Conservation (phyloP, 2,113 vertebrate species). For the Tyto alba region DNA sequence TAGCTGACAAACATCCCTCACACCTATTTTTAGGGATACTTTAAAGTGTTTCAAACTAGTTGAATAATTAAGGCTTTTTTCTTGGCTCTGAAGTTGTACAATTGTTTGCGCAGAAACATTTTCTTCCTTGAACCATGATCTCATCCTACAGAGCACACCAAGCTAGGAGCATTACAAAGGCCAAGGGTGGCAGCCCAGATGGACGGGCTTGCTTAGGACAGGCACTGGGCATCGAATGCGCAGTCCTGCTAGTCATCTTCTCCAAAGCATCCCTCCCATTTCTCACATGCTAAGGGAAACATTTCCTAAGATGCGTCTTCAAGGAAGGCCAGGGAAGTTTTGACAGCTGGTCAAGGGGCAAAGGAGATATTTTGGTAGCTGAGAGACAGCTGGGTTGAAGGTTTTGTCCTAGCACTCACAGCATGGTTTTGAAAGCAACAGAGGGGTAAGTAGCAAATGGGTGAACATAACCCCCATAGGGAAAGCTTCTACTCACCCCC, state of each 20-base stretch:
- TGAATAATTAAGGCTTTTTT: slow-evolving; percentile 45
- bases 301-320: background rate
- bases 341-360: slow-evolving; percentile 42
- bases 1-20: slow-evolving; percentile 40
- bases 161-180: background rate
- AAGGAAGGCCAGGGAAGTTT: slow-evolving; percentile 5
- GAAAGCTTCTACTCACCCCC: background rate
- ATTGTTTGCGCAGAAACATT: background rate
- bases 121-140: background rate
- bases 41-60: slow-evolving; percentile 45
- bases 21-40: slow-evolving; percentile 64
- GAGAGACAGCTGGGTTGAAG: background rate
- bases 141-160: background rate
- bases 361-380: slow-evolving; percentile 47
- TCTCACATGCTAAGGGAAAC: background rate
- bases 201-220: background rate
- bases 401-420: background rate
- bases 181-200: background rate
- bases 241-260: background rate
- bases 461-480: background rate
- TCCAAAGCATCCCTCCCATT: background rate
- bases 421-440: slow-evolving; percentile 8
- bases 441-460: background rate
- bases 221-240: background rate
- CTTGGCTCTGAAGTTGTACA: background rate